phyloP scores from a whole-genome alignment of 23 tunicate species.

The Trididemnum miniatum region DNA sequence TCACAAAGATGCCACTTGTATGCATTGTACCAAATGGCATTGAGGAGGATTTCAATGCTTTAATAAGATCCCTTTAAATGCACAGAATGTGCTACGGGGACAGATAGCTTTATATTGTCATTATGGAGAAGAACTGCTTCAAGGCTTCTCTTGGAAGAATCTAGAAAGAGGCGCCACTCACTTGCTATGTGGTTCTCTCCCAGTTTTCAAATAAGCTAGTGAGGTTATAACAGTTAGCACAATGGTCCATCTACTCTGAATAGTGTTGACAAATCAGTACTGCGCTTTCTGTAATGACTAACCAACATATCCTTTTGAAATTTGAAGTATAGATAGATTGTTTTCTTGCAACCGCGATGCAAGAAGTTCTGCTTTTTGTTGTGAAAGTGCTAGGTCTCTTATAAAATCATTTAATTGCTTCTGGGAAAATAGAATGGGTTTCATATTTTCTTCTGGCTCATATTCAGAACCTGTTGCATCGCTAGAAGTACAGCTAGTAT shows the following conservation, averaged over 20 bases:
- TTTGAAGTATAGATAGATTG: too few relatives aligned
- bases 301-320: slow-evolving; percentile 16
- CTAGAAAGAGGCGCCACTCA: slow-evolving; percentile 37
- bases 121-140: slow-evolving; percentile 39
- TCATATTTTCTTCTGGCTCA: slow-evolving; percentile 28
- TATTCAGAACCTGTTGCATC: slow-evolving; percentile 22
- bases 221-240: slow-evolving; percentile 32
- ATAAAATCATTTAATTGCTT: slow-evolving; percentile 27
- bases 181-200: slow-evolving; percentile 34
- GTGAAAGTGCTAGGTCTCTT: slow-evolving; percentile 35
- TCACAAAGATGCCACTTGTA: slow-evolving; percentile 28
- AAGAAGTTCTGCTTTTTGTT: slow-evolving; percentile 36
- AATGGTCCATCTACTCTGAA: slow-evolving; percentile 38
- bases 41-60: slow-evolving; percentile 35
- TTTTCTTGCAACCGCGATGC: slow-evolving; percentile 22
- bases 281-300: slow-evolving; percentile 31
- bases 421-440: slow-evolving; percentile 27
- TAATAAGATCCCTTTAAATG: slow-evolving; percentile 34
- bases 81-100: slow-evolving; percentile 21
- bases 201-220: slow-evolving; percentile 24
- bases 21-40: slow-evolving; percentile 22
- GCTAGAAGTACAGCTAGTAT: not conserved
- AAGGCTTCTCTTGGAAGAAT: slow-evolving; percentile 41
- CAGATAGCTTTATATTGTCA: slow-evolving; percentile 35
- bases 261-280: slow-evolving; percentile 21